Base-by-base conservation (phyloP, 2,888 invertebrate genomes). In the Leptopterna dolabrata region DNA sequence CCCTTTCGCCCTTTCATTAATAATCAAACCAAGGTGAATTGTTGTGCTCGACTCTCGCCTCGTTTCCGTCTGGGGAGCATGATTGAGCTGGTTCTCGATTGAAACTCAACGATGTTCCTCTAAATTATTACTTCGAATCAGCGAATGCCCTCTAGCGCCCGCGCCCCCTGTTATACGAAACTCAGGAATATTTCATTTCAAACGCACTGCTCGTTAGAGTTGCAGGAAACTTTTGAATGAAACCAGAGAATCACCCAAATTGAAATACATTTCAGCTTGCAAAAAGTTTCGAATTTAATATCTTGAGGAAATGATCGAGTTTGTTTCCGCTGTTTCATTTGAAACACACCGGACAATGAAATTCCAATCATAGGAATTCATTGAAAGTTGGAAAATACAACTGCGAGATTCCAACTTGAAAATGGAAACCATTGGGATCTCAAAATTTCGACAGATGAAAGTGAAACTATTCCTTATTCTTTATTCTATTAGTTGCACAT, bases 11-110 rank as follows among this genome's bases (percentile, higher is more conserved):
- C 78, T 41, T 73, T 78, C 78, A 45, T 78, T 78, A 78, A 78
- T 78, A 78, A 78, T 78, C 78, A 78, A 78, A 78, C 78, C 78
- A 78, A 78, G 45, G 78, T 78, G 78, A 78, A 78, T 78, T 45
- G 78, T 78, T 45, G 45, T 30, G 7, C n/a, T n/a, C 78, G 13
- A 19, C 78, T 14, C 45, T 45, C 27, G 45, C 41, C 27, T 45
- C 45, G 41, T 73, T 19, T 78, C 47, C 45, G 45, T 45, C 78
- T 41, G 45, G 43, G 45, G 78, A 78, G 47, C 47, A 78, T 45
- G 78, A 78, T 78, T 76, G 76, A 76, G 76, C 14, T n/a, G 70
- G 9, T 29, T 24, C 76, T 76, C 76, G 76, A 76, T 76, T 78
- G 78, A 78, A 78, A 78, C 78, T 45, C 27, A 41, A 41, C 47